Evolutionary conservation across 1,140 invertebrate species (phyloP), one percentile per base, ranked within the genome.

Genomic region (Drosophila pachea): DNA sequence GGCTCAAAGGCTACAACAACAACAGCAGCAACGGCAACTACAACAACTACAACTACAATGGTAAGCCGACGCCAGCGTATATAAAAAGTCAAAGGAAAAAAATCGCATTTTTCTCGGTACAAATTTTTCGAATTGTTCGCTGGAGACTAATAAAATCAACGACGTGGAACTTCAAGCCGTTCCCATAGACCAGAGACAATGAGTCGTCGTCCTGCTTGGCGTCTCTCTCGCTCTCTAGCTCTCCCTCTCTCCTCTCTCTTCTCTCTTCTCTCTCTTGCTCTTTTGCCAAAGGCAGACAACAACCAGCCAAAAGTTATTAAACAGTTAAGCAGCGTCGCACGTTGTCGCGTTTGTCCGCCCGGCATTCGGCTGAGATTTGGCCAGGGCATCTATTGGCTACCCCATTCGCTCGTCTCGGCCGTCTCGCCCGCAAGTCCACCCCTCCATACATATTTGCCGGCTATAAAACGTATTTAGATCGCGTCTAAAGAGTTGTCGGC

Each of bases 71-170:
- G 54, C 54, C 54, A 33, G 9, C 35, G n/a, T n/a, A 54, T 31
- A 50, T n/a, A 50, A 50, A 64, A 68, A 52, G 73, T 22, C 43
- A 69, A 43, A 65, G 49, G 48, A 47, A 67, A 62, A 58, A 55
- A 16, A 50, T 42, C 60, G 60, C 50, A 84, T 84, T 83, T 79
- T 86, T 84, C 68, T 79, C 56, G 76, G 76, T 70, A 84, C 86
- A 88, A 88, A 88, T 88, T 88, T 86, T 81, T 81, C 68, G 79
- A 88, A 88, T 88, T 88, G 87, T 88, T 87, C 87, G 87, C 87
- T 86, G 56, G 87, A 88, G 87, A 88, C 87, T 88, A 88, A 88
- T 88, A 88, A 88, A 88, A 88, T 88, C 87, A 88, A 88, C 87
- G 87, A 87, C 70, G 87, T 86, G 87, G 87, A 88, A 88, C 87